Percentiles rank a stretch among this genome's conserved stretches.
These are phyloP conservation scores for Agriopis aurantiaria DNA, from an alignment of 2,888 invertebrate species.

Conservation along the genomic window DNA sequence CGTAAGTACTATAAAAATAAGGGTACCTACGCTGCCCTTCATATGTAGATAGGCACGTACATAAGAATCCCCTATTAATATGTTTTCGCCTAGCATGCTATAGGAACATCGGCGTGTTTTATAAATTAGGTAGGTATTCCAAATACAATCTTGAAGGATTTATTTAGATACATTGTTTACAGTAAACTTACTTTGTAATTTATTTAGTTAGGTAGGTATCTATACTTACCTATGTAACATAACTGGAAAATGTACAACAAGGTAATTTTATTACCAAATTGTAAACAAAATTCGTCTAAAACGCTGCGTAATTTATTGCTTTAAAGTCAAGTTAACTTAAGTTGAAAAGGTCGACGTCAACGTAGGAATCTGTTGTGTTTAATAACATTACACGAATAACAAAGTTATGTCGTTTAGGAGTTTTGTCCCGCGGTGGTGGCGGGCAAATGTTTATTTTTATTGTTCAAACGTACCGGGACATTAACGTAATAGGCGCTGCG, in stretches of 20 bases:
- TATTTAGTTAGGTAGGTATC: not conserved
- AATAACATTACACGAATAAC: slow-evolving; percentile 69
- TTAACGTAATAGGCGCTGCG: slow-evolving; percentile 75
- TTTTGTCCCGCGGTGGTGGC: slow-evolving; percentile 64
- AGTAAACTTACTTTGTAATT: not conserved
- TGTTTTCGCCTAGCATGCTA: no score
- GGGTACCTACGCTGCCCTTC: no score
- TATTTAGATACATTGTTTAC: not conserved
- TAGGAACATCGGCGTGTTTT: no score
- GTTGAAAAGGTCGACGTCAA: slow-evolving; percentile 20
- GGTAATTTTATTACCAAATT: slow-evolving; percentile 7
- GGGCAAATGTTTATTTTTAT: slow-evolving; percentile 79
- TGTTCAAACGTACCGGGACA: slow-evolving; percentile 73
- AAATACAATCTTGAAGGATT: no score
- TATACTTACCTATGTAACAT: not conserved
- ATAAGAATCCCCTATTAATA: no score
- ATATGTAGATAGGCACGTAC: no score
- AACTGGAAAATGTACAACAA: not conserved
- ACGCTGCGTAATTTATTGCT: slow-evolving; percentile 12
- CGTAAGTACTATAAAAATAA: no score
- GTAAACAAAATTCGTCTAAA: not conserved
- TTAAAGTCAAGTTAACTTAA: slow-evolving; percentile 19
- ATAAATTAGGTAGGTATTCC: no score
- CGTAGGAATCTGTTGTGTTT: slow-evolving; percentile 59
- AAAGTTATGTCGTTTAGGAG: slow-evolving; percentile 71